Evolutionary conservation across 2,113 vertebrate genomes (phyloP), one percentile per base, ranked within the genome.

Genomic region (Microcebus ravelobensis): DNA sequence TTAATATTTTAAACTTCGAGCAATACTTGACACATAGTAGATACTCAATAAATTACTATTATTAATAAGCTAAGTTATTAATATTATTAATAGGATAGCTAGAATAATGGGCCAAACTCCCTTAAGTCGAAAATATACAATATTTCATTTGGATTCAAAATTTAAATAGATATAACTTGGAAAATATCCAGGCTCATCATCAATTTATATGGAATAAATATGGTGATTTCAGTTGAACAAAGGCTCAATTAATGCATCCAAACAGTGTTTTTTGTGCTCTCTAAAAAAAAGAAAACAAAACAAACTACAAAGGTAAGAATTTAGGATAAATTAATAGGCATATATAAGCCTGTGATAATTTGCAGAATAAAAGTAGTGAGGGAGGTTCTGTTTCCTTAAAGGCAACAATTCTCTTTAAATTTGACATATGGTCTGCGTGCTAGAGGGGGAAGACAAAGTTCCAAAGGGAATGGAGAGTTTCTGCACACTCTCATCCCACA

Each of bases 91-190:
- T 42, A 5, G 48, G 6, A 68, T 68, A 94, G 11, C n/a, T 86
- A 73, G 18, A 83, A 74, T 65, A 86, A 93, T 45, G 11, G 14
- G 0, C 2, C 34, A 81, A 67, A 55, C n/a, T 13, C n/a, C 59
- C 9, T 45, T 81, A 59, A 11, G 3, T 81, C 5, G 23, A 81
- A 92, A 95, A 86, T 36, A 68, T 6, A 74, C 59, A 73, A 36
- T 68, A 94, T 65, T 73, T 93, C 13, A 73, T 93, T 74, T 95
- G 48, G 17, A 18, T 86, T 86, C 80, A 86, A 93, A 95, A 86
- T 59, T 74, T 81, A 86, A 90, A 81, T 61, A 50, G 52, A 48
- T 68, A 2, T 70, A 45, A 74, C 11, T 15, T 70, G 27, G 74
- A 63, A 87, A 76, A 77, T 68, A 68, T 18, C 39, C 18, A 87